Percentiles rank a stretch among this genome's conserved stretches.
Conservation (phyloP, 2,888 invertebrate species). For the Microplitis manilae region DNA sequence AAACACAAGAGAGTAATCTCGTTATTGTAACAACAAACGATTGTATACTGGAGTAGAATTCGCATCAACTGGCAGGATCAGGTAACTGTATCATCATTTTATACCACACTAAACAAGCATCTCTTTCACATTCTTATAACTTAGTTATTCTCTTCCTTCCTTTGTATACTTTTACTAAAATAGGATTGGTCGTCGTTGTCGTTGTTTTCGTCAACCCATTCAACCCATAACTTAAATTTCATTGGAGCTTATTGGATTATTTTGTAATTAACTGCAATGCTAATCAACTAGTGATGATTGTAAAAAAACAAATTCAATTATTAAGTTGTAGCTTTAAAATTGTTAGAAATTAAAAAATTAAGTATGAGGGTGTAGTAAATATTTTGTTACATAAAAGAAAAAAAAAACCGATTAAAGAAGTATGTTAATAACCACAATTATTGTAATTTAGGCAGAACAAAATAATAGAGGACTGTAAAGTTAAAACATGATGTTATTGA, state of each 20-base stretch:
- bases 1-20: background rate
- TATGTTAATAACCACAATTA: slow-evolving; percentile 24
- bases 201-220: too few relatives aligned
- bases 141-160: slow-evolving; percentile 35
- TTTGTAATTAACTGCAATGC: background rate
- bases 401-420: slow-evolving; percentile 5
- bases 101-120: slow-evolving; percentile 51
- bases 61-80: slow-evolving; percentile 43
- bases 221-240: slow-evolving; percentile 13
- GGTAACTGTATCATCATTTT: slow-evolving; percentile 65
- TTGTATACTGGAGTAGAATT: slow-evolving; percentile 60
- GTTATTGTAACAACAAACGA: slow-evolving; percentile 51
- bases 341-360: background rate
- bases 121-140: slow-evolving; percentile 44
- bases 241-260: background rate
- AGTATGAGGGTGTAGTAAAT: slow-evolving; percentile 4
- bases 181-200: background rate
- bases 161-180: slow-evolving; percentile 30
- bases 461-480: slow-evolving; percentile 5
- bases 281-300: background rate
- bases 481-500: background rate
- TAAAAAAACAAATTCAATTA: background rate
- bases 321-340: background rate
- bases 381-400: slow-evolving; percentile 24
- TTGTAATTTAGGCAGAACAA: slow-evolving; percentile 23